Conservation (phyloP, 2,797 vertebrate genomes). For the Dendrocincla fuliginosa region DNA sequence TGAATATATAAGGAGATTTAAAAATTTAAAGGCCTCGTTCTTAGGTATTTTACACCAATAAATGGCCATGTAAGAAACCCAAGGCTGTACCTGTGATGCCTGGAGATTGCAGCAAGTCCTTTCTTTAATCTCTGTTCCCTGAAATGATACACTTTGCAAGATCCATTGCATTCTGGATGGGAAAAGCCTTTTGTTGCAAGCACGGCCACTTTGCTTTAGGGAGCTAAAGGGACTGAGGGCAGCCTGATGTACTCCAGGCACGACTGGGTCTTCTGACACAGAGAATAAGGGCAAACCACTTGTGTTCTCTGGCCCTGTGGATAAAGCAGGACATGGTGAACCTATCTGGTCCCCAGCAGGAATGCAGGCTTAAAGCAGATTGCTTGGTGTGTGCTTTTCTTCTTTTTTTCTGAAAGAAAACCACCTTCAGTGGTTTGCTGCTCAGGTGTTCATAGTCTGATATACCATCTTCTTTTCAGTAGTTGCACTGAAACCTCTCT, state of each 20-base stretch:
- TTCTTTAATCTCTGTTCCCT: background rate
- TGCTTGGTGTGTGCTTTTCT: background rate
- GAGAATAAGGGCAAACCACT: background rate
- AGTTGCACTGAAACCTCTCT: background rate
- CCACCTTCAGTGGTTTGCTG: background rate
- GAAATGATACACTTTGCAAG: background rate
- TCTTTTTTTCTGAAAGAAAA: background rate
- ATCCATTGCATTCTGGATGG: background rate
- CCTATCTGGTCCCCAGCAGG: background rate
- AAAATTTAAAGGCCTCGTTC: background rate
- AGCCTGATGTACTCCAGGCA: background rate
- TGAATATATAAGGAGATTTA: background rate
- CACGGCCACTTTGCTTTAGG: background rate
- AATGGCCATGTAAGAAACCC: background rate
- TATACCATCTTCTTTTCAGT: background rate
- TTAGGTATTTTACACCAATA: background rate
- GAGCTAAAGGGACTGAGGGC: background rate
- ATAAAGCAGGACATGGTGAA: background rate
- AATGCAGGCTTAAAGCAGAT: background rate
- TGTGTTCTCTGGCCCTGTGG: background rate
- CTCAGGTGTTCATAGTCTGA: background rate
- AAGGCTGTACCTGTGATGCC: background rate
- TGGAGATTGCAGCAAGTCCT: background rate
- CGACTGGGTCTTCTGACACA: background rate
- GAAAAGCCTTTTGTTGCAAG: background rate